Percentiles rank a stretch among this genome's conserved stretches.
Conservation (phyloP, 2,888 invertebrate genomes). For the Doris montereyensis region DNA sequence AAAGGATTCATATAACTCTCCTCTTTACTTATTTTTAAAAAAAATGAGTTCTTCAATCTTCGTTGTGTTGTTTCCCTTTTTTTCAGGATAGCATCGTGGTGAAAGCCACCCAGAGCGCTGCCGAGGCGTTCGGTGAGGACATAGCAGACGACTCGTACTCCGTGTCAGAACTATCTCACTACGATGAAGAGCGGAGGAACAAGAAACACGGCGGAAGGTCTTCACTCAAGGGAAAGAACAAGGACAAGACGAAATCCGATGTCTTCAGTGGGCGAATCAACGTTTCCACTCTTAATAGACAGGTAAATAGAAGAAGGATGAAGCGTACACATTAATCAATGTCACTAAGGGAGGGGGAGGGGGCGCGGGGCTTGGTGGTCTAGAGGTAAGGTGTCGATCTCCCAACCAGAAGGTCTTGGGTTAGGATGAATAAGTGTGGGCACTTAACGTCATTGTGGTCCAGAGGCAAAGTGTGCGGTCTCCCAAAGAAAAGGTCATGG, state of each 20-base stretch:
- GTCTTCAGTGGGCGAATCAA: background rate
- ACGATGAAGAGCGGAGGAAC: slow-evolving; percentile 31
- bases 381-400: too few species aligned
- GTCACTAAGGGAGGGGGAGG: too few species aligned
- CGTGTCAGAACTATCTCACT: slow-evolving; percentile 47
- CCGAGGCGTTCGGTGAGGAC: slow-evolving; percentile 59
- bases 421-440: too few species aligned
- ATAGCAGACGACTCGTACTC: slow-evolving; percentile 54
- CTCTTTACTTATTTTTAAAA: too few species aligned
- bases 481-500: too few species aligned
- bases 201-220: slow-evolving; percentile 7
- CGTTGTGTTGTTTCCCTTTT: background rate
- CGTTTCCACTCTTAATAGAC: background rate
- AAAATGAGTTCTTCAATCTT: too few species aligned
- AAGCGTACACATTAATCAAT: too few species aligned
- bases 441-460: too few species aligned
- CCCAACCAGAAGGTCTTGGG: too few species aligned
- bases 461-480: too few species aligned
- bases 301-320: slow-evolving; percentile 5
- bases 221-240: background rate
- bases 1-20: too few species aligned
- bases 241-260: background rate
- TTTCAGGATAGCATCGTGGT: background rate
- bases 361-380: too few species aligned
- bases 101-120: slow-evolving; percentile 48